Evolutionary conservation across 2,888 invertebrate species (phyloP).

Genomic region (Nemotelus pantherinus): DNA sequence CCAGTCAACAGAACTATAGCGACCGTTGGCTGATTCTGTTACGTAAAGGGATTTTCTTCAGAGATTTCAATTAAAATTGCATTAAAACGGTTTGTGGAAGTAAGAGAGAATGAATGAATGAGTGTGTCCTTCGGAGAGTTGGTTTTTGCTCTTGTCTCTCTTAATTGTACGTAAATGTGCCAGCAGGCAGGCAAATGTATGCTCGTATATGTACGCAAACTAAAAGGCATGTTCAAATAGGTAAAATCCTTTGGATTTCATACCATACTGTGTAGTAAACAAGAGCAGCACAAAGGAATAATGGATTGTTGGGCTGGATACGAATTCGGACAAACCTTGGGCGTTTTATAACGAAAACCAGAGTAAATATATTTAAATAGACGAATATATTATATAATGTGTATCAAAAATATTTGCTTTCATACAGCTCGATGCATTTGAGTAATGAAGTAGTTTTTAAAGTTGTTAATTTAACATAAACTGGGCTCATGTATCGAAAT

Average conservation of each 20-base stretch:
- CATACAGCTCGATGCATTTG: too few species aligned
- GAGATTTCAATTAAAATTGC: constrained; percentile 51
- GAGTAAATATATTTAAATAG: neutral
- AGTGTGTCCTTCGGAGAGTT: too few species aligned
- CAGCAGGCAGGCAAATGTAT: neutral
- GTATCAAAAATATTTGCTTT: too few species aligned
- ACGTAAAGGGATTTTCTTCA: constrained; percentile 46
- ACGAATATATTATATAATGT: too few species aligned
- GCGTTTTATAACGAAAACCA: constrained; percentile 22
- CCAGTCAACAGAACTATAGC: constrained; percentile 2
- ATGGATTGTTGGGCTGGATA: constrained; percentile 25
- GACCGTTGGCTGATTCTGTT: constrained; percentile 31
- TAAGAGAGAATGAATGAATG: neutral
- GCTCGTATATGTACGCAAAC: neutral
- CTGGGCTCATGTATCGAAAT: too few species aligned
- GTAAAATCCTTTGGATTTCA: constrained; percentile 34
- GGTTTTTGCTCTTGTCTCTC: constrained; percentile 30
- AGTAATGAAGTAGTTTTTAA: too few species aligned
- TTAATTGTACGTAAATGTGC: neutral
- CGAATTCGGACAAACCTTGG: constrained; percentile 25
- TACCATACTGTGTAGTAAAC: constrained; percentile 11
- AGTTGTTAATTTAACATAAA: too few species aligned
- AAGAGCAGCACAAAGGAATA: constrained; percentile 21
- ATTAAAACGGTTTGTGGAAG: constrained; percentile 46
- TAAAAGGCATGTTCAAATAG: constrained; percentile 11